Conservation (phyloP, 1,140 invertebrate species). For the Drosophila sturtevanti region DNA sequence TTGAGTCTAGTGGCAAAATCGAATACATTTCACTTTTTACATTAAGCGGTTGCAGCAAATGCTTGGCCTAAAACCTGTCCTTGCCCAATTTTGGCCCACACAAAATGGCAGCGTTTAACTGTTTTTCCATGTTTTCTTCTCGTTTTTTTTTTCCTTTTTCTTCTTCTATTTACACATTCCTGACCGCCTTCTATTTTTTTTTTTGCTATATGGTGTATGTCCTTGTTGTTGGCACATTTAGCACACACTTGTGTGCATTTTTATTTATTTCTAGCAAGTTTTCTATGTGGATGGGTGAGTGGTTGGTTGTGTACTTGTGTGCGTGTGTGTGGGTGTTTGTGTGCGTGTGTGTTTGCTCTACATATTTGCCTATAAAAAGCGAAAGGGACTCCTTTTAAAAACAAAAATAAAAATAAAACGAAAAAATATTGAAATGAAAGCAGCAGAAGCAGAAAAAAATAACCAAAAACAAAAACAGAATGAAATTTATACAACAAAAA, state of each 20-base stretch:
- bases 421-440: slow-evolving; percentile 19
- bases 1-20: not conserved
- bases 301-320: slow-evolving; percentile 1
- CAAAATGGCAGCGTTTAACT: not conserved
- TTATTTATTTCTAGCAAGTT: slow-evolving; percentile 25
- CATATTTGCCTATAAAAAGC: slow-evolving; percentile 32
- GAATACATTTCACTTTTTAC: not conserved
- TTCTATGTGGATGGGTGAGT: not conserved
- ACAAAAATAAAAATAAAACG: slow-evolving; percentile 12
- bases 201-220: slow-evolving; percentile 20
- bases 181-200: not conserved
- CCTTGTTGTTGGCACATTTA: slow-evolving; percentile 58
- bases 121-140: not conserved
- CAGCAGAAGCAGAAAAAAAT: slow-evolving; percentile 17
- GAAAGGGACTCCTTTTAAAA: slow-evolving; percentile 45
- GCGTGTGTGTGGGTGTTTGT: slow-evolving; percentile 3
- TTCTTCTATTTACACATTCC: not conserved
- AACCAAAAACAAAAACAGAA: slow-evolving; percentile 14
- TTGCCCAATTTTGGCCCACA: not conserved
- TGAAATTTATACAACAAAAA: slow-evolving; percentile 18
- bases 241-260: slow-evolving; percentile 42
- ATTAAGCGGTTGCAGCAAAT: not conserved
- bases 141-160: not conserved
- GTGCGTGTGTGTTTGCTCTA: slow-evolving; percentile 1
- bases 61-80: not conserved